A percentile compares a stretch with the other conserved stretches of the same genome.
Evolutionary conservation across 2,888 invertebrate species (phyloP).

Genomic region (Tanytarsus gracilentus): DNA sequence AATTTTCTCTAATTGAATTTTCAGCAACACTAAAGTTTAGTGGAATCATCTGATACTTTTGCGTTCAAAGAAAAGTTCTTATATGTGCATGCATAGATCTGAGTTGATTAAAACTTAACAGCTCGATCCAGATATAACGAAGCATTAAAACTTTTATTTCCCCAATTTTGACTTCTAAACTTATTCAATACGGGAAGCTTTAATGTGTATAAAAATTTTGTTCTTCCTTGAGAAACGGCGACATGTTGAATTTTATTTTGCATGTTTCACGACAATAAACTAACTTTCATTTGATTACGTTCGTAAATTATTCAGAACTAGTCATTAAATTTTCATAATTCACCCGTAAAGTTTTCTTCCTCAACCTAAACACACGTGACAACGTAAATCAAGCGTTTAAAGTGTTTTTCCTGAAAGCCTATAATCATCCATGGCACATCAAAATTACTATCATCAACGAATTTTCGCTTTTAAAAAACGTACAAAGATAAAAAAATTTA

Average conservation of each 20-base stretch:
- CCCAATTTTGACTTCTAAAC: not conserved
- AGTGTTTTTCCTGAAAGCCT: too few relatives aligned
- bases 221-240: not conserved
- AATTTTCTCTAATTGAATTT: slow-evolving; percentile 3
- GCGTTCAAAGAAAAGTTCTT: too few relatives aligned
- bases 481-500: too few relatives aligned
- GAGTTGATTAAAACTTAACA: slow-evolving; percentile 5
- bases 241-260: not conserved
- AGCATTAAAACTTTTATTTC: not conserved
- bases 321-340: slow-evolving; percentile 2
- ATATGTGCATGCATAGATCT: too few relatives aligned
- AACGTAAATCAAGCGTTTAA: too few relatives aligned
- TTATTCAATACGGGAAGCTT: not conserved
- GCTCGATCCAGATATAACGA: not conserved
- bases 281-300: slow-evolving; percentile 7
- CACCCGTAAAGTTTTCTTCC: not conserved
- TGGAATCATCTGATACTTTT: slow-evolving; percentile 11
- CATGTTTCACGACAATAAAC: not conserved
- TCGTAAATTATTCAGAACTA: slow-evolving; percentile 3
- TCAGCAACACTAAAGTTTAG: not conserved
- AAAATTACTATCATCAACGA: too few relatives aligned
- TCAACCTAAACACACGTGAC: not conserved
- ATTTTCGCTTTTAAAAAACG: too few relatives aligned
- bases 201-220: not conserved
- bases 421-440: too few relatives aligned